phyloP scores from a whole-genome alignment of 2,797 vertebrate genomes.

The Centropyge bicolor region DNA sequence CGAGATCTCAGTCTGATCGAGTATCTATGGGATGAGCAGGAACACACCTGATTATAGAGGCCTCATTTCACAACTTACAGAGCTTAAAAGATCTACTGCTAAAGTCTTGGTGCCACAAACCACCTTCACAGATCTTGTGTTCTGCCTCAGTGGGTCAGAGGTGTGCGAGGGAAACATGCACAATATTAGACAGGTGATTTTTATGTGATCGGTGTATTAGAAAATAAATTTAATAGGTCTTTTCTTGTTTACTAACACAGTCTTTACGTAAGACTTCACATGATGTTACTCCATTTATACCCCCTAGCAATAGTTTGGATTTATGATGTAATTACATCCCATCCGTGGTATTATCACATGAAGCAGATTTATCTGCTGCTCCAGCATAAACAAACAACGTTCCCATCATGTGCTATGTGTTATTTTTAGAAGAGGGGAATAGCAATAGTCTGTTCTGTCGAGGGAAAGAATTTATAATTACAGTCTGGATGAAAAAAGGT shows the following conservation, averaged over 20 bases:
- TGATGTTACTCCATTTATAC: background rate
- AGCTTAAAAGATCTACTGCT: too few relatives aligned
- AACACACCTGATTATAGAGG: too few relatives aligned
- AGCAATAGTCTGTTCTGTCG: slow-evolving; percentile 23
- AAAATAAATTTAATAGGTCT: background rate
- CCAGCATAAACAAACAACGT: slow-evolving; percentile 38
- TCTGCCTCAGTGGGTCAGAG: too few relatives aligned
- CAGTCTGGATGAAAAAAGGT: background rate
- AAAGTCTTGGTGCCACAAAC: too few relatives aligned
- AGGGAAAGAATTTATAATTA: slow-evolving; percentile 40
- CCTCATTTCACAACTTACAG: too few relatives aligned
- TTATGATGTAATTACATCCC: slow-evolving; percentile 11
- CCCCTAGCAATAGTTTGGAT: background rate
- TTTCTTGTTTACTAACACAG: slow-evolving; percentile 7
- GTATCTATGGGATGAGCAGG: too few relatives aligned
- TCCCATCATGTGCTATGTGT: slow-evolving; percentile 40
- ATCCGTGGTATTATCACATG: background rate
- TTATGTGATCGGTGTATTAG: too few relatives aligned
- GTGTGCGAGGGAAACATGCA: too few relatives aligned
- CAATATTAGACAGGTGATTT: too few relatives aligned
- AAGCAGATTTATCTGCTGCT: slow-evolving; percentile 15
- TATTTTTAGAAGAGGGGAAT: slow-evolving; percentile 53
- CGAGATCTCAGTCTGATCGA: too few relatives aligned
- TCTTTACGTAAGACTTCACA: slow-evolving; percentile 5
- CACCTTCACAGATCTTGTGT: too few relatives aligned